phyloP scores from a whole-genome alignment of 1,140 invertebrate genomes.

The Magallana angulata region DNA sequence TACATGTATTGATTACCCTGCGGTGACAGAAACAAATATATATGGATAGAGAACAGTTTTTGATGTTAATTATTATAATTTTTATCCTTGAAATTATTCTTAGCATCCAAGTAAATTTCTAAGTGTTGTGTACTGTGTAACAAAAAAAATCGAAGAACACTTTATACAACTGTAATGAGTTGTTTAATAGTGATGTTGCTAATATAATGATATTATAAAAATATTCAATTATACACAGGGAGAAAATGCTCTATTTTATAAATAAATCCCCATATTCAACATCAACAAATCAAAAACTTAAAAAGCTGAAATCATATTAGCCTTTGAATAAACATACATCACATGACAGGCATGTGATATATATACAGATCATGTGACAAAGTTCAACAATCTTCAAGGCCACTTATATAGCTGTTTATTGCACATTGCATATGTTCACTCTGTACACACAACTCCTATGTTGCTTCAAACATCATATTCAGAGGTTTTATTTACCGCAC shows the following conservation, averaged over 20 bases:
- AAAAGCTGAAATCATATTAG: background rate
- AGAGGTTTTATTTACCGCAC: background rate
- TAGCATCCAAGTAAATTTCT: too few relatives aligned
- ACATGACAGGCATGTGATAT: background rate
- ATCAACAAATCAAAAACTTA: slow-evolving; percentile 2
- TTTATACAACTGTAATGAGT: slow-evolving; percentile 15
- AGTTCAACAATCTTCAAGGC: background rate
- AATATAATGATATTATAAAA: slow-evolving; percentile 10
- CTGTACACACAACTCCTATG: background rate
- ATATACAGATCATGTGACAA: background rate
- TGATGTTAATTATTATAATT: too few relatives aligned
- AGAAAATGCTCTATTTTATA: background rate
- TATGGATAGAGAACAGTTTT: too few relatives aligned
- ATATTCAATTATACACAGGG: slow-evolving; percentile 15
- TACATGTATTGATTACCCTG: too few relatives aligned
- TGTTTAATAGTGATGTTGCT: slow-evolving; percentile 14
- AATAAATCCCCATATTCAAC: slow-evolving; percentile 14
- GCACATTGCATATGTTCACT: background rate
- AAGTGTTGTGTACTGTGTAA: too few relatives aligned
- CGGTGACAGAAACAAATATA: too few relatives aligned
- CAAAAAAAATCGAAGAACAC: too few relatives aligned
- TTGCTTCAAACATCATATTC: background rate
- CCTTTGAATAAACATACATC: background rate
- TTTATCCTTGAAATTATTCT: too few relatives aligned
- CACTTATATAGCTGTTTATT: background rate